phyloP scores from a whole-genome alignment of 2,113 vertebrate species.

The Lasiurus cinereus region DNA sequence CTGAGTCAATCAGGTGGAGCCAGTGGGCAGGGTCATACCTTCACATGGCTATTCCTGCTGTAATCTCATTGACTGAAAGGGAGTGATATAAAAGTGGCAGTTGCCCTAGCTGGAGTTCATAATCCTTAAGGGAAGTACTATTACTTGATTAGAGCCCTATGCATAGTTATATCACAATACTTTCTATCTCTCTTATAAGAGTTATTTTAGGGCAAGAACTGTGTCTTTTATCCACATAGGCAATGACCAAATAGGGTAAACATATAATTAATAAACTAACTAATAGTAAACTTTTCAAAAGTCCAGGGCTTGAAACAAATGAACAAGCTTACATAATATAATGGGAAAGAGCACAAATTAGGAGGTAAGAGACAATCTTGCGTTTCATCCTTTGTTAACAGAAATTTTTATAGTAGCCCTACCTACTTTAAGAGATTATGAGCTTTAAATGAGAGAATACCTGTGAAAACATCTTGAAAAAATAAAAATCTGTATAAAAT shows the following conservation, averaged over 20 bases:
- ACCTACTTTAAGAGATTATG: neutral
- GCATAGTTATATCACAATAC: neutral
- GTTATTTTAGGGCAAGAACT: neutral
- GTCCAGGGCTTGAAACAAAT: conserved; percentile 13
- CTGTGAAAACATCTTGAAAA: conserved; percentile 34
- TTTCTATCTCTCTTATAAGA: neutral
- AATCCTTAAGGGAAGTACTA: neutral
- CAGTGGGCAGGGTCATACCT: neutral
- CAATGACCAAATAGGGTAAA: conserved; percentile 10
- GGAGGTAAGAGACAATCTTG: neutral
- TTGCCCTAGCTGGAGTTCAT: neutral
- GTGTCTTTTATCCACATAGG: neutral
- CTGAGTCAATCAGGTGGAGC: neutral
- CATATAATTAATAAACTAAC: conserved; percentile 22
- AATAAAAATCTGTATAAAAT: conserved; percentile 13
- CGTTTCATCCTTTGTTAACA: neutral
- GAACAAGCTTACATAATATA: neutral
- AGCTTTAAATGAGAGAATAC: neutral
- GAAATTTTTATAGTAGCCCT: neutral
- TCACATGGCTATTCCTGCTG: neutral
- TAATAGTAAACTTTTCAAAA: conserved; percentile 20
- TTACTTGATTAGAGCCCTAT: neutral
- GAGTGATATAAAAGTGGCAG: neutral
- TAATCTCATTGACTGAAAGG: neutral
- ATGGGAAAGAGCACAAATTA: neutral